phyloP scores from a whole-genome alignment of 2,113 vertebrate genomes.

The Microtus pennsylvanicus region DNA sequence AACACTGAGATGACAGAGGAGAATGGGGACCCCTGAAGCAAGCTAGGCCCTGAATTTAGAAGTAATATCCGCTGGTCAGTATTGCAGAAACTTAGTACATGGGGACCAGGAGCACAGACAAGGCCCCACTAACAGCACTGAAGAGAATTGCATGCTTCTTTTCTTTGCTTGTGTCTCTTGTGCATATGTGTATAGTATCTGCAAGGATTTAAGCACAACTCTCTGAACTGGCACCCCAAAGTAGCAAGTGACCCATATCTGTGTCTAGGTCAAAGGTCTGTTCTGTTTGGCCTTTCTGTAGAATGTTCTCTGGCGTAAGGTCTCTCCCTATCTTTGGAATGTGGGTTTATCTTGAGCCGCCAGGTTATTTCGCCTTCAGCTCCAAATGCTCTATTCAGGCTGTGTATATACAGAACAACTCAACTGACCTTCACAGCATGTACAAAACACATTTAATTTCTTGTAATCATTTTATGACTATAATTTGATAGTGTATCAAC shows the following conservation, averaged over 20 bases:
- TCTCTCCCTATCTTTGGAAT: conserved; percentile 50
- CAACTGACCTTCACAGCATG: background rate
- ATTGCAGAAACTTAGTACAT: background rate
- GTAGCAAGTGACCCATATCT: background rate
- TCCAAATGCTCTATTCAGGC: conserved; percentile 27
- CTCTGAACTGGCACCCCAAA: background rate
- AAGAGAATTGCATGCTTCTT: background rate
- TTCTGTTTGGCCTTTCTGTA: background rate
- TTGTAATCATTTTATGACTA: conserved; percentile 64
- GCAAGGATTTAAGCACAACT: background rate
- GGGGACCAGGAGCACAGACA: background rate
- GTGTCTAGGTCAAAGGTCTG: conserved; percentile 42
- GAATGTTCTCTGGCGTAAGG: background rate
- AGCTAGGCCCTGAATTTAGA: background rate
- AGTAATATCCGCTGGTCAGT: background rate
- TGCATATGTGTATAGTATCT: background rate
- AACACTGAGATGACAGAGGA: background rate
- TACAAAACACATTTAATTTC: background rate
- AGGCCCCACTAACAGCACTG: background rate
- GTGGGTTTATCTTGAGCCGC: conserved; percentile 20
- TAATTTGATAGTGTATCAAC: conserved; percentile 31
- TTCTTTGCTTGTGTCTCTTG: background rate
- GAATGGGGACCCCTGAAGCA: background rate
- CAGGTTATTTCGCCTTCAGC: conserved; percentile 3
- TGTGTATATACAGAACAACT: background rate